These are phyloP conservation scores for Erebia ligea DNA, from an alignment of 2,888 invertebrate species.

Conservation along the genomic window DNA sequence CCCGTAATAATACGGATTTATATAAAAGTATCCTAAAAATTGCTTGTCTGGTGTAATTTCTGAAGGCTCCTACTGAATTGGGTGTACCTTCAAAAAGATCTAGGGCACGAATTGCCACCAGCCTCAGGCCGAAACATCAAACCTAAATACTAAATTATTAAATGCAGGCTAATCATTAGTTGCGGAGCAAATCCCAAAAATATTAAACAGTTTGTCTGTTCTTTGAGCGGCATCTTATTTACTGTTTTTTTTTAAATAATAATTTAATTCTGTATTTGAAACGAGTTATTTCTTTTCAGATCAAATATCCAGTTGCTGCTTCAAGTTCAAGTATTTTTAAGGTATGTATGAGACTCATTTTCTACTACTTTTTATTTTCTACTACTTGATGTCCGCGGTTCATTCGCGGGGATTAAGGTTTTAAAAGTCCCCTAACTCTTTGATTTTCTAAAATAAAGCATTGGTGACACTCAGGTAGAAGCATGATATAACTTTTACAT, in stretches of 20 bases:
- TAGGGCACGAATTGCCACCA: constrained; percentile 78
- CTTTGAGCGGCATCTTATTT: constrained; percentile 26
- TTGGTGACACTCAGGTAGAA: no score
- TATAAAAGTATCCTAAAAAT: constrained; percentile 42
- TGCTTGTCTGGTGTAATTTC: constrained; percentile 44
- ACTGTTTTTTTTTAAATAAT: constrained; percentile 14
- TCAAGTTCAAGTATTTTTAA: constrained; percentile 44
- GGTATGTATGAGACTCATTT: constrained; percentile 45
- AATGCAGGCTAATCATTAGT: constrained; percentile 71
- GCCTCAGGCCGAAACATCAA: constrained; percentile 71
- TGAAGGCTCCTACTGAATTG: constrained; percentile 50
- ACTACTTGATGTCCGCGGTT: no score
- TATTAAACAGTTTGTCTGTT: constrained; percentile 42
- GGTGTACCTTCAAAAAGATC: constrained; percentile 69
- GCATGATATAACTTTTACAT: no score
- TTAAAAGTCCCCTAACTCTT: no score
- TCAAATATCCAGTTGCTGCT: constrained; percentile 21
- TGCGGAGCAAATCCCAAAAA: constrained; percentile 49
- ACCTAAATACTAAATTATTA: constrained; percentile 77
- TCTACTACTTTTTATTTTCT: background rate
- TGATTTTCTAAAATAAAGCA: no score
- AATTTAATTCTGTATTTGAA: constrained; percentile 13
- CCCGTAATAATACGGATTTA: constrained; percentile 46
- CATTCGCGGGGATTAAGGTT: no score
- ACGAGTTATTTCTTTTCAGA: constrained; percentile 50